Evolutionary conservation across 1,140 invertebrate genomes (phyloP), one percentile per base, ranked within the genome.

Genomic region (Fragariocoptes setiger): DNA sequence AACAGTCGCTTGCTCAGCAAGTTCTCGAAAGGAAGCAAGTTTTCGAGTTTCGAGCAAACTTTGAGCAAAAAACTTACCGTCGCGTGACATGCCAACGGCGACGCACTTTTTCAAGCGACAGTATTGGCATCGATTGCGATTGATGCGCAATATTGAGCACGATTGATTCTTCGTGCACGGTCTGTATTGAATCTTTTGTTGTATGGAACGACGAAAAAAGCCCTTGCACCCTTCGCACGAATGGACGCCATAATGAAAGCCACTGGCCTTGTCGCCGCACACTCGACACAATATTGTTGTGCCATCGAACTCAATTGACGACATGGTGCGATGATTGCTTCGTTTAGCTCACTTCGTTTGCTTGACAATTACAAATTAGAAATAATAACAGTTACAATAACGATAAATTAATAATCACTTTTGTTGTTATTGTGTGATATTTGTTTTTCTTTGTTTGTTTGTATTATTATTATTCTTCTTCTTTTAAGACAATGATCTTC

Each of bases 241-340:
- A 52, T 92, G 90, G 45, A 97, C 88, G 21, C 88, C 90, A 69
- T 95, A 95, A 60, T 97, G 88, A 60, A 95, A 97, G 19, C 90
- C 90, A 40, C 82, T 90, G 37, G 90, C 86, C 57, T 92, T 92
- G 62, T 97, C 90, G 20, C 86, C 88, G 60, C 90, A 97, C n/a
- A 97, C 88, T 51, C 86, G 74, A 58, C 90, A 97, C 37, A 95
- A 61, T 39, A 92, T 80, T 19, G 83, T 92, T 38, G 85, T 92
- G 19, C 85, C 85, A 63, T 95, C 86, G 58, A 95, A 95, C 71
- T 95, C 86, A 31, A 31, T 31, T n/a, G n/a, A n/a, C n/a, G n/a
- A n/a, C n/a, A n/a, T n/a, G n/a, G n/a, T n/a, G n/a, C n/a, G n/a
- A n/a, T n/a, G n/a, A n/a, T n/a, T n/a, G n/a, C n/a, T n/a, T n/a